Base-by-base conservation (phyloP, 2,888 invertebrate species). In the Melolontha melolontha region DNA sequence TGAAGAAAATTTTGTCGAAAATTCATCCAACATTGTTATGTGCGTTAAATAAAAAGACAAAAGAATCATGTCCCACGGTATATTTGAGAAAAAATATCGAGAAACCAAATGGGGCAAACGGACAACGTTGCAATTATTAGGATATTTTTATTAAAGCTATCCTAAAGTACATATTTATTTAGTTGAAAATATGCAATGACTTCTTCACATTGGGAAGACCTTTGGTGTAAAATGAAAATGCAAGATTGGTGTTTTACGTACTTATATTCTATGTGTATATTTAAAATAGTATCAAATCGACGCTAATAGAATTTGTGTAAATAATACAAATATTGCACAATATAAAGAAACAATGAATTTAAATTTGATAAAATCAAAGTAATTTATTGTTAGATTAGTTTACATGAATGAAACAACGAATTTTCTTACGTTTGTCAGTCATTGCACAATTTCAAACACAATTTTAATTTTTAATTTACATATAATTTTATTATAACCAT, bases 161-260 rank as follows among this genome's bases (percentile, higher is more conserved):
- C 75, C 77, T 78, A 77, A 62, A 74, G 67, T 75, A 75, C 74
- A 74, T 71, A 75, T 74, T 74, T 66, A 52, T 65, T 67, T 74
- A 73, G 55, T 66, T 70, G 76, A 79, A 78, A 79, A 76, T 79
- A 80, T 80, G 79, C 79, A 80, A 79, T 79, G 80, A 80, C 77
- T 14, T 50, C 22, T 41, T 44, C 17, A 17, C 39, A 50, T 51
- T 27, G 27, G 65, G 52, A 65, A 65, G 65, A 65, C 65, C 42
- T 11, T 57, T 29, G 41, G 41, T 41, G 42, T 50, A 41, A 40
- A 52, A 52, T 29, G 17, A 27, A 42, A 59, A 22, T 50, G 6
- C 16, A 67, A 67, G 51, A 62, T 67, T 74, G 72, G 69, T 70
- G 71, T 67, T 69, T 66, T 40, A 47, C 54, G 59, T 62, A 62